These are phyloP conservation scores for Drosophila chauvacae DNA, from an alignment of 1,140 invertebrate species.

Conservation along the genomic window DNA sequence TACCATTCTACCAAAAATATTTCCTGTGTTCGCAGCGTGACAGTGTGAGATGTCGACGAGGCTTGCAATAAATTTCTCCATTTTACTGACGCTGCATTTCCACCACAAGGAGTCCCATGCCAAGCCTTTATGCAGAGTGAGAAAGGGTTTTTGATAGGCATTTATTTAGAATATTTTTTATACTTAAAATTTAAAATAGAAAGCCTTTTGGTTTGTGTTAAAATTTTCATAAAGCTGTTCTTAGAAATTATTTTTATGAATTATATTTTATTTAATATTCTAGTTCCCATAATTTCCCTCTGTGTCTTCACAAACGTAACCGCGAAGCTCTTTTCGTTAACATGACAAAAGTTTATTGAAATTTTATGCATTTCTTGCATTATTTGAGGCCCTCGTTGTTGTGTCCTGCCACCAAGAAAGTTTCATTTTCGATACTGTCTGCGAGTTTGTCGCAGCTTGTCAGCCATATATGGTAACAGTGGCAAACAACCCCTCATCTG, in stretches of 20 bases:
- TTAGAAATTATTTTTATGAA: background rate
- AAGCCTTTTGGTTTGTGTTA: background rate
- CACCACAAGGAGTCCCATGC: background rate
- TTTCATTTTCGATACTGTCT: conserved; percentile 46
- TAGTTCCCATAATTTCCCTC: background rate
- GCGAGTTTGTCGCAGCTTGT: conserved; percentile 32
- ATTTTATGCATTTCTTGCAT: conserved; percentile 54
- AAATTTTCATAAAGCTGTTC: background rate
- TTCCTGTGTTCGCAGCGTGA: conserved; percentile 3
- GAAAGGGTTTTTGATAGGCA: background rate
- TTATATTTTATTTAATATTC: background rate
- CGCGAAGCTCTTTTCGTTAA: conserved; percentile 30
- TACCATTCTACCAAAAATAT: background rate
- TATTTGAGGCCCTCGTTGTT: conserved; percentile 30
- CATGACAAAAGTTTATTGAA: conserved; percentile 41
- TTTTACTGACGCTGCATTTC: conserved; percentile 43
- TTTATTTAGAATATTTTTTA: background rate
- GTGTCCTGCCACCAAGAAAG: conserved; percentile 30
- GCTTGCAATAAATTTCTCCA: conserved; percentile 38
- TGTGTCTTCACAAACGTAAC: background rate
- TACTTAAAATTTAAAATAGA: background rate
- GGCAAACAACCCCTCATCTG: conserved; percentile 2
- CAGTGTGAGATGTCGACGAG: conserved; percentile 35
- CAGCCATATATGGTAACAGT: conserved; percentile 15
- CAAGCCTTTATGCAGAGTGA: background rate